Evolutionary conservation across 2,797 vertebrate genomes (phyloP).

Genomic region (Sphenopsis melanotis): DNA sequence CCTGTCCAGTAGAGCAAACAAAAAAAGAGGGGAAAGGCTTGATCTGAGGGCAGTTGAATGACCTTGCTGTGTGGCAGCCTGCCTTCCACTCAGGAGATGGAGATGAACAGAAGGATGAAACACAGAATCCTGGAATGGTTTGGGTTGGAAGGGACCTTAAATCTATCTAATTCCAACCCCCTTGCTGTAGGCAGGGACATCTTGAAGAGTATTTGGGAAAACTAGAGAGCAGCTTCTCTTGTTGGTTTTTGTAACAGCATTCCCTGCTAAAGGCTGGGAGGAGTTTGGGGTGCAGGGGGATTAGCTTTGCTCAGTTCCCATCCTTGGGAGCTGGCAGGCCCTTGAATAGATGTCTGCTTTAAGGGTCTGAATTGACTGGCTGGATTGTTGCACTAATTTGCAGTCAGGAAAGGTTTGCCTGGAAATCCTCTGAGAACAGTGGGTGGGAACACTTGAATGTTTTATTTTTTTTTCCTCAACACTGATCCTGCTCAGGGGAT

Average conservation of each 20-base stretch:
- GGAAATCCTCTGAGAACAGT: not conserved
- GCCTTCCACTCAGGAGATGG: not conserved
- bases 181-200: too few relatives aligned
- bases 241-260: not conserved
- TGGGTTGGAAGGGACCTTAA: not conserved
- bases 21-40: not conserved
- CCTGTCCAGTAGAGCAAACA: not conserved
- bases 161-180: not conserved
- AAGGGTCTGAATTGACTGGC: not conserved
- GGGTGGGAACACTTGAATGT: not conserved
- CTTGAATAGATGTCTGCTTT: not conserved
- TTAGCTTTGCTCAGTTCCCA: not conserved
- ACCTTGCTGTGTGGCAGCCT: not conserved
- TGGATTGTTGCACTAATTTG: constrained; percentile 8
- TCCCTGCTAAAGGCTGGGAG: not conserved
- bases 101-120: not conserved
- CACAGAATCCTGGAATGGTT: not conserved
- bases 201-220: not conserved
- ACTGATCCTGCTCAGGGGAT: not conserved
- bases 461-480: not conserved
- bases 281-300: not conserved
- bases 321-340: not conserved
- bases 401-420: constrained; percentile 23
- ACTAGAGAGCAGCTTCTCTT: not conserved
- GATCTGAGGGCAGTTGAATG: not conserved